phyloP scores from a whole-genome alignment of 2,113 vertebrate genomes.

The Lanius ludovicianus region DNA sequence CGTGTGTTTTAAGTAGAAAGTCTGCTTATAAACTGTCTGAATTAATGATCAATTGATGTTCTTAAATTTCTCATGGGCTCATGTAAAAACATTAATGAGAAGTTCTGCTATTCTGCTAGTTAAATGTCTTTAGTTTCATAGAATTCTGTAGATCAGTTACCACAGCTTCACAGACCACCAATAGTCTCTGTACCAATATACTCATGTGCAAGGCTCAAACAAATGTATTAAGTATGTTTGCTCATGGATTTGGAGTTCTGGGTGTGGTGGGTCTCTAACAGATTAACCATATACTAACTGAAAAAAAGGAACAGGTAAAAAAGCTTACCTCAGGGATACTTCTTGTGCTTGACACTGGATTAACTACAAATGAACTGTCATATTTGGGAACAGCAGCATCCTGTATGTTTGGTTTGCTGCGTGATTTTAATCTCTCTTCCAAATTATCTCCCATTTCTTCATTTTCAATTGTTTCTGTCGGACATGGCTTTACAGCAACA shows the following conservation, averaged over 20 bases:
- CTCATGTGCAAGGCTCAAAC: neutral
- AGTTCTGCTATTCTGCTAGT: neutral
- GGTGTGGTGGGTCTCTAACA: neutral
- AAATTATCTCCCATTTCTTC: conserved; percentile 49
- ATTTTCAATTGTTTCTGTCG: conserved; percentile 68
- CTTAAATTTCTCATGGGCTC: neutral
- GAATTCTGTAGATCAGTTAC: neutral
- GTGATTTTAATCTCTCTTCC: conserved; percentile 65
- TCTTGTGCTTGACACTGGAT: conserved; percentile 71
- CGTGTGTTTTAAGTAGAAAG: neutral
- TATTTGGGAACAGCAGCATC: conserved; percentile 53
- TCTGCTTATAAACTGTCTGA: neutral
- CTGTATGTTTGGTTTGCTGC: conserved; percentile 20
- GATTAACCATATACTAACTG: neutral
- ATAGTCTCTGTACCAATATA: neutral
- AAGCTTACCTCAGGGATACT: conserved; percentile 84
- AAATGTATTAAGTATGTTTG: neutral
- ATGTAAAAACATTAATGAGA: neutral
- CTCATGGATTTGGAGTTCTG: neutral
- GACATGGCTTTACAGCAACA: conserved; percentile 52
- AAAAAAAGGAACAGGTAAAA: neutral
- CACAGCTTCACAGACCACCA: neutral
- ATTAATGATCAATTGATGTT: neutral
- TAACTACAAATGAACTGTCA: conserved; percentile 48
- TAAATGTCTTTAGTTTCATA: neutral